Conservation (phyloP, 2,113 vertebrate genomes). For the Eurystomus gularis region DNA sequence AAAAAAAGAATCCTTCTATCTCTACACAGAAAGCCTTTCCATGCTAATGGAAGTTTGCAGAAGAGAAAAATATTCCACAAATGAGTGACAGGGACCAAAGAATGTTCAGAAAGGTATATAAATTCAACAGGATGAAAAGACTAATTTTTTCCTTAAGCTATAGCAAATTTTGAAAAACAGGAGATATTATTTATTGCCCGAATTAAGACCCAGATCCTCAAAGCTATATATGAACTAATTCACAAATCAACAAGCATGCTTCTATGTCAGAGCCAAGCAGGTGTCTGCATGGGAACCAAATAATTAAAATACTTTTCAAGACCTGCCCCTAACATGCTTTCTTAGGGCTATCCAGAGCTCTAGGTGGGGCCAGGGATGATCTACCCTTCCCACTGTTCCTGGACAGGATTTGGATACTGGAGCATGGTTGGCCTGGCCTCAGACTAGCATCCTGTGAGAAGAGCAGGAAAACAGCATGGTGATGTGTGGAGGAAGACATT, state of each 20-base stretch:
- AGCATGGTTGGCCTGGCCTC: background rate
- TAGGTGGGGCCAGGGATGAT: background rate
- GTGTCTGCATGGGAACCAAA: background rate
- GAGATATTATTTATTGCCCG: background rate
- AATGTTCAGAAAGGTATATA: background rate
- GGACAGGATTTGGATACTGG: background rate
- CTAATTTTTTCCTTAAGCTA: background rate
- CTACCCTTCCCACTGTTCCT: background rate
- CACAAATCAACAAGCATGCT: background rate
- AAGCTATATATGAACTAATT: background rate
- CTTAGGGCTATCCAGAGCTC: background rate
- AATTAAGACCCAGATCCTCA: background rate
- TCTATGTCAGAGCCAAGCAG: background rate
- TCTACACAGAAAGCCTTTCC: background rate
- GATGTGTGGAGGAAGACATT: background rate
- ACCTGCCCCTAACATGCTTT: fast-evolving
- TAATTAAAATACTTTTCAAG: background rate
- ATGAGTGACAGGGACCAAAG: background rate
- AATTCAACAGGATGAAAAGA: background rate
- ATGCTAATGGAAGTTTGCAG: background rate
- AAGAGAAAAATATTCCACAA: background rate
- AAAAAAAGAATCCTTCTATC: background rate
- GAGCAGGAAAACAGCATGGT: fast-evolving
- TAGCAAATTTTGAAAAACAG: background rate
- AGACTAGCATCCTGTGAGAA: fast-evolving